Conservation (phyloP, 2,113 vertebrate species). For the Macaca mulatta region DNA sequence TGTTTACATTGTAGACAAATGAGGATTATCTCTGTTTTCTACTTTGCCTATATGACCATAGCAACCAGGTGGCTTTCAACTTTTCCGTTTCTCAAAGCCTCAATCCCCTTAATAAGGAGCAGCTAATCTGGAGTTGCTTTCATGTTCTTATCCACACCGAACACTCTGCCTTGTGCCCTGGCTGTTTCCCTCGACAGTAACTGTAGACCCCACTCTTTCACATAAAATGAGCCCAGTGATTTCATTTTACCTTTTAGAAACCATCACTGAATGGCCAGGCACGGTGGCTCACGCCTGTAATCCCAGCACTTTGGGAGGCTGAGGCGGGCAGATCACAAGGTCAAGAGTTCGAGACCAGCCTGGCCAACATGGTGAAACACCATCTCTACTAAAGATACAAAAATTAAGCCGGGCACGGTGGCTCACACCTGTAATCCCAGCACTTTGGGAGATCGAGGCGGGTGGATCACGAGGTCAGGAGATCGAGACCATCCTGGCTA, state of each 20-base stretch:
- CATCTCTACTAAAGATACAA: too few relatives aligned
- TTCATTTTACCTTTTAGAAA: constrained; percentile 32
- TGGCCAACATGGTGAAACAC: too few relatives aligned
- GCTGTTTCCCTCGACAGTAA: background rate
- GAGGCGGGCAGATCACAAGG: too few relatives aligned
- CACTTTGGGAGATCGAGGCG: too few relatives aligned
- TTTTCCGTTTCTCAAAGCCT: background rate
- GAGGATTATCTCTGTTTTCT: background rate
- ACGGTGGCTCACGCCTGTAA: too few relatives aligned
- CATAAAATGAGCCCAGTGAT: background rate
- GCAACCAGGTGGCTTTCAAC: background rate
- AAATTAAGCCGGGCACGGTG: too few relatives aligned
- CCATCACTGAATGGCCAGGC: background rate
- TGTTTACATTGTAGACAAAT: background rate
- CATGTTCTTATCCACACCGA: background rate
- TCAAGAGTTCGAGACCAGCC: too few relatives aligned
- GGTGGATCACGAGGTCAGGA: too few relatives aligned
- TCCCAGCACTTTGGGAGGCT: too few relatives aligned
- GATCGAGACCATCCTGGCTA: too few relatives aligned
- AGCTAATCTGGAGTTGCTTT: background rate
- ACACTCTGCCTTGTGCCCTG: background rate
- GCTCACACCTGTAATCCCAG: too few relatives aligned
- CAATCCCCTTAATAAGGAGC: background rate
- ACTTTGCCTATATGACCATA: background rate
- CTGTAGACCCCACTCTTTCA: background rate